Evolutionary conservation across 2,888 invertebrate genomes (phyloP), one percentile per base, ranked within the genome.

Genomic region (Zaprionus obscuricornis): DNA sequence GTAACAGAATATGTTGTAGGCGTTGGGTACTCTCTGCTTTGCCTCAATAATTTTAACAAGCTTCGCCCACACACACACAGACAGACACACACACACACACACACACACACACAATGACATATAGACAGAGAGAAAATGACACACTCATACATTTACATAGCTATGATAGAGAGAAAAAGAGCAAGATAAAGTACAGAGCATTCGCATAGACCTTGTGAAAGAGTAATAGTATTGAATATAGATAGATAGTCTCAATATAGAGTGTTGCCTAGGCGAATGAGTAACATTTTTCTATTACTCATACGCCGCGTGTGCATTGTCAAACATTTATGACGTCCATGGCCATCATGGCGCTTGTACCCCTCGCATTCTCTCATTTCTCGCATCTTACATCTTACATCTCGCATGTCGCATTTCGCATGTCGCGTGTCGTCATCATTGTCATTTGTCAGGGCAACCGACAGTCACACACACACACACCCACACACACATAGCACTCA

Each of bases 261-360:
- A n/a, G n/a, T n/a, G n/a, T n/a, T n/a, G n/a, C 18, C 22, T 26
- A 27, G 27, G 20, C 37, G 22, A 29, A 36, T 14, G 29, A 45
- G 10, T n/a, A 42, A 36, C 42, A 20, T 20, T 27, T 55, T 33
- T 51, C 37, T 56, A 83, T 77, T 79, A 73, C 81, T 70, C 74
- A 83, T 83, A 73, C 76, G 84, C 67, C 70, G 31, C 62, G 74
- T 83, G 74, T 75, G 70, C 60, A 83, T 67, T 70, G 76, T 76
- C 76, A 64, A 79, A 76, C 76, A 75, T 75, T 74, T 77, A 74
- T 75, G 75, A 75, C 75, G 75, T 81, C 46, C 74, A 39, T 57
- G 34, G 42, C 47, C 47, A 33, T 36, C 57, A 11, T 11, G 7
- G 14, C 3, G 33, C 34, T 33, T 17, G 29, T 40, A 33, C 34